These are phyloP conservation scores for Corythaeola cristata DNA, from an alignment of 2,113 vertebrate genomes.

Conservation along the genomic window DNA sequence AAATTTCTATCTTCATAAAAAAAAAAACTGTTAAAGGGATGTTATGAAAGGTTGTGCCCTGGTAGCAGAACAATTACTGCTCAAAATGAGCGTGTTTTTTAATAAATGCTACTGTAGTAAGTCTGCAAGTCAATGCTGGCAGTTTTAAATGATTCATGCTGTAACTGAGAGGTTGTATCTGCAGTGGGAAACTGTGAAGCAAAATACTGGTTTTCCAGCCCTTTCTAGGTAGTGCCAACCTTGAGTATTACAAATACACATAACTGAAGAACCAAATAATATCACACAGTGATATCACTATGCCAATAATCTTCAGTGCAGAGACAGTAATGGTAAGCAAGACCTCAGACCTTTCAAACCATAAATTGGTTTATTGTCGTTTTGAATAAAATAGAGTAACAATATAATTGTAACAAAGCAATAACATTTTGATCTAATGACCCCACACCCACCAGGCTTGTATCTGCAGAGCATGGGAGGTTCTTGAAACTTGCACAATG, in stretches of 20 bases:
- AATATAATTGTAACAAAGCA: background rate
- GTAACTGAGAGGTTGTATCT: background rate
- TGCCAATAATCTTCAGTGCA: background rate
- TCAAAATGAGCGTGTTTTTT: constrained; percentile 50
- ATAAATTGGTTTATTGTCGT: background rate
- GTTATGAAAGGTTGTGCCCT: constrained; percentile 48
- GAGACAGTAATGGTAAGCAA: background rate
- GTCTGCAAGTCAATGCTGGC: background rate
- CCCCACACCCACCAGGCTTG: background rate
- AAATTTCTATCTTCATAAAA: constrained; percentile 66
- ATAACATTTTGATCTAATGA: background rate
- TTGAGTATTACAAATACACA: background rate
- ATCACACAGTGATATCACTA: background rate
- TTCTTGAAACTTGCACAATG: background rate
- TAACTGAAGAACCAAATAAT: background rate
- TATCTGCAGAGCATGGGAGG: background rate
- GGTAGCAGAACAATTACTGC: constrained; percentile 63
- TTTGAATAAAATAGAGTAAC: background rate
- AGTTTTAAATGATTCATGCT: constrained; percentile 17
- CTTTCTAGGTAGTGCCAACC: background rate
- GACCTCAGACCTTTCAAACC: background rate
- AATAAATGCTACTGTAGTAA: constrained; percentile 43
- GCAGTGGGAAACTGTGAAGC: background rate
- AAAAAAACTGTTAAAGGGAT: constrained; percentile 37
- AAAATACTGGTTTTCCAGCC: background rate